phyloP scores from a whole-genome alignment of 2,888 invertebrate species.

The Amphipoea oculea region DNA sequence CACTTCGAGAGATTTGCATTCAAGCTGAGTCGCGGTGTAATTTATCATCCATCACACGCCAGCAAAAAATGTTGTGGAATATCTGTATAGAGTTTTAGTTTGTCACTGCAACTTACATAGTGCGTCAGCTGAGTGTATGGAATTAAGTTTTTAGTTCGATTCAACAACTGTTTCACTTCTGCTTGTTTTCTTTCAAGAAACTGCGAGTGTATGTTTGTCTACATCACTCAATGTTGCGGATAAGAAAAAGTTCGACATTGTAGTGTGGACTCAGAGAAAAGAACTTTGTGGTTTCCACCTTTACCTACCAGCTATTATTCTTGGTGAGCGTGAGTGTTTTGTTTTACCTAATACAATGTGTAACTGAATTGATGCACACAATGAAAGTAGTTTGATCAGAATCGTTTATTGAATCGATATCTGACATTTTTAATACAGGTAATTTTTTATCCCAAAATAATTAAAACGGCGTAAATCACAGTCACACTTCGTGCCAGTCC shows the following conservation, averaged over 20 bases:
- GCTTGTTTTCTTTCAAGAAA: conserved; percentile 8
- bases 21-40: conserved; percentile 80
- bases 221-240: conserved; percentile 14
- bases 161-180: conserved; percentile 10
- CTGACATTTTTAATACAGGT: neutral
- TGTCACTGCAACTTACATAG: conserved; percentile 26
- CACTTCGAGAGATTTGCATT: conserved; percentile 89
- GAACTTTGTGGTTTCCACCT: neutral
- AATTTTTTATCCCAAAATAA: neutral
- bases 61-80: conserved; percentile 80
- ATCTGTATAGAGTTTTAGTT: conserved; percentile 67
- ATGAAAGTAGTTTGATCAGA: too few species aligned
- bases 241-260: conserved; percentile 13
- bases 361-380: too few species aligned
- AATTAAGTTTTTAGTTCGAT: conserved; percentile 32
- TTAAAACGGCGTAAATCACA: neutral
- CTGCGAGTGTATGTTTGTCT: conserved; percentile 11
- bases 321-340: neutral
- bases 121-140: conserved; percentile 25
- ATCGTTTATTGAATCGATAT: too few species aligned
- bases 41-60: conserved; percentile 86
- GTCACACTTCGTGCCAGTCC: too few species aligned
- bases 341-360: neutral
- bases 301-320: neutral
- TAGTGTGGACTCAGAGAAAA: neutral